These are phyloP conservation scores for Rafetus swinhoei DNA, from an alignment of 2,113 vertebrate genomes.

Conservation along the genomic window DNA sequence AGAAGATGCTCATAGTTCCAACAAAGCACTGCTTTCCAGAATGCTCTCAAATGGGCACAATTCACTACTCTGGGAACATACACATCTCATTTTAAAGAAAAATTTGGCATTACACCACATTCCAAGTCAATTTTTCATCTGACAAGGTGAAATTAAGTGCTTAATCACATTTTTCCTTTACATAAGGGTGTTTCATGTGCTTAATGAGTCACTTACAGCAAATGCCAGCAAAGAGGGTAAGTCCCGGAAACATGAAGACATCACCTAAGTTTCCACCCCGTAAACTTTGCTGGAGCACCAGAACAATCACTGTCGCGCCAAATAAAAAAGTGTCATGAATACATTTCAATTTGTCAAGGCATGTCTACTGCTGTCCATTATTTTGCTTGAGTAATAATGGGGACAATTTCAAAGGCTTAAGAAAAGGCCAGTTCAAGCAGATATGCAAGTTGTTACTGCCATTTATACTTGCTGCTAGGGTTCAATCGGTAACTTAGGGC, in stretches of 20 bases:
- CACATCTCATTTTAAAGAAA: background rate
- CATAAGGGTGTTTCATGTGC: background rate
- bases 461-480: background rate
- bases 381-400: background rate
- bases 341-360: background rate
- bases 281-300: background rate
- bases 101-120: background rate
- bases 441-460: background rate
- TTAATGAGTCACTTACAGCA: background rate
- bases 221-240: background rate
- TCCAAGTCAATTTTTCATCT: fast-evolving
- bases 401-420: background rate
- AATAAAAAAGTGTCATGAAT: background rate
- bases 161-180: background rate
- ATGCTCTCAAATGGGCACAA: background rate
- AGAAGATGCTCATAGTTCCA: background rate
- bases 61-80: background rate
- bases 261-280: background rate
- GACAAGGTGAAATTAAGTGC: background rate
- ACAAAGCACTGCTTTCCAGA: background rate
- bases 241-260: background rate
- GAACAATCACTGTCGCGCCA: background rate
- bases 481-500: background rate
- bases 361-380: background rate
- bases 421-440: constrained; percentile 1